Conservation (phyloP, 2,888 invertebrate species). For the Patella depressa region DNA sequence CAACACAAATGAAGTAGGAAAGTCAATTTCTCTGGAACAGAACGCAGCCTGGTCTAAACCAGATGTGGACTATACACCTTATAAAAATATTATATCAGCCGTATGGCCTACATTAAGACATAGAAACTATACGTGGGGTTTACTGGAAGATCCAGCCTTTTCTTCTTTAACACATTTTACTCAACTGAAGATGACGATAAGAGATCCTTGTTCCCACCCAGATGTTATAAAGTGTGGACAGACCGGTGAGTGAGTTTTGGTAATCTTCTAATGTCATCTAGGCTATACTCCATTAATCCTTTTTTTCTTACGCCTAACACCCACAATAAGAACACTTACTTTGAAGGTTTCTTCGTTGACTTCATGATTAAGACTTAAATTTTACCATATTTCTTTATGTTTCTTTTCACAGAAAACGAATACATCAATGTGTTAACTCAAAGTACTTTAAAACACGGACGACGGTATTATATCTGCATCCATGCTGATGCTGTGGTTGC, state of each 20-base stretch:
- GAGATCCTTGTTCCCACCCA: constrained; percentile 17
- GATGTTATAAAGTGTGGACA: constrained; percentile 16
- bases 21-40: constrained; percentile 16
- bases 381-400: too few relatives aligned
- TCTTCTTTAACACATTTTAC: background rate
- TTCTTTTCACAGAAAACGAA: background rate
- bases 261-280: background rate
- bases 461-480: constrained; percentile 41
- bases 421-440: background rate
- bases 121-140: constrained; percentile 31
- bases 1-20: constrained; percentile 4
- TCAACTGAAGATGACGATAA: background rate
- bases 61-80: constrained; percentile 39
- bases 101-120: constrained; percentile 35
- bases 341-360: too few relatives aligned
- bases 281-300: too few relatives aligned
- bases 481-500: constrained; percentile 37
- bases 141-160: constrained; percentile 17
- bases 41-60: constrained; percentile 25
- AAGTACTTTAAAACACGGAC: constrained; percentile 32
- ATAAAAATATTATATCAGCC: constrained; percentile 34
- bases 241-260: constrained; percentile 17
- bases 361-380: too few relatives aligned
- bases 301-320: too few relatives aligned
- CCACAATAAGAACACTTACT: too few relatives aligned